Conservation (phyloP, 2,888 invertebrate species). For the Epistrophe grossulariae region DNA sequence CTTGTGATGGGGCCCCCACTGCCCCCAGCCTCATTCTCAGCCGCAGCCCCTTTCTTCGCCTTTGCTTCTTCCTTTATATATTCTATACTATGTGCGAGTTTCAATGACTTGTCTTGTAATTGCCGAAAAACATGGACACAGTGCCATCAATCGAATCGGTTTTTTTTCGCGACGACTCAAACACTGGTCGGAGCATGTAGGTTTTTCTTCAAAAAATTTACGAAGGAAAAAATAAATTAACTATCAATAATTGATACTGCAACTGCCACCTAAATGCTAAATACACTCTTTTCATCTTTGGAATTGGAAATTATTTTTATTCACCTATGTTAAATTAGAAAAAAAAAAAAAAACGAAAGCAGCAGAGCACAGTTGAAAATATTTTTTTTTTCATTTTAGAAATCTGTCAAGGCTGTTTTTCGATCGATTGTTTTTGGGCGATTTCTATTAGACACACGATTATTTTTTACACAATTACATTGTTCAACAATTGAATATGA, state of each 20-base stretch:
- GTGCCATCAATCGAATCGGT: slow-evolving; percentile 36
- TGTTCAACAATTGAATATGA: slow-evolving; percentile 35
- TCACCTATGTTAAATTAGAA: slow-evolving; percentile 56
- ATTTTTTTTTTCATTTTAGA: slow-evolving; percentile 61
- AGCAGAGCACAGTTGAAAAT: slow-evolving; percentile 56
- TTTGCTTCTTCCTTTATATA: slow-evolving; percentile 30
- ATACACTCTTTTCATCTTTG: slow-evolving; percentile 29
- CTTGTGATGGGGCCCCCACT: slow-evolving; percentile 27
- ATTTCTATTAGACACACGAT: slow-evolving; percentile 21
- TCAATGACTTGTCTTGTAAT: slow-evolving; percentile 68
- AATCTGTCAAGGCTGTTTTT: slow-evolving; percentile 79
- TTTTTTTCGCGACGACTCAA: slow-evolving; percentile 55
- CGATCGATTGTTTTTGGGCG: slow-evolving; percentile 78
- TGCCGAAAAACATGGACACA: slow-evolving; percentile 69
- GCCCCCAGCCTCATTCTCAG: neutral
- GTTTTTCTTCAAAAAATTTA: neutral
- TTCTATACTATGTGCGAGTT: slow-evolving; percentile 53
- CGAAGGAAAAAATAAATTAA: slow-evolving; percentile 24
- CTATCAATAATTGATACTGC: slow-evolving; percentile 29
- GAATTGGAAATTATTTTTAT: slow-evolving; percentile 52
- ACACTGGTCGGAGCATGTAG: neutral
- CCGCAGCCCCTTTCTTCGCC: slow-evolving; percentile 37
- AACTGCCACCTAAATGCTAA: slow-evolving; percentile 55
- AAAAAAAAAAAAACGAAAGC: slow-evolving; percentile 54
- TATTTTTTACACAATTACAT: slow-evolving; percentile 45